Conservation (phyloP, 2,113 vertebrate species). For the Larimichthys crocea region DNA sequence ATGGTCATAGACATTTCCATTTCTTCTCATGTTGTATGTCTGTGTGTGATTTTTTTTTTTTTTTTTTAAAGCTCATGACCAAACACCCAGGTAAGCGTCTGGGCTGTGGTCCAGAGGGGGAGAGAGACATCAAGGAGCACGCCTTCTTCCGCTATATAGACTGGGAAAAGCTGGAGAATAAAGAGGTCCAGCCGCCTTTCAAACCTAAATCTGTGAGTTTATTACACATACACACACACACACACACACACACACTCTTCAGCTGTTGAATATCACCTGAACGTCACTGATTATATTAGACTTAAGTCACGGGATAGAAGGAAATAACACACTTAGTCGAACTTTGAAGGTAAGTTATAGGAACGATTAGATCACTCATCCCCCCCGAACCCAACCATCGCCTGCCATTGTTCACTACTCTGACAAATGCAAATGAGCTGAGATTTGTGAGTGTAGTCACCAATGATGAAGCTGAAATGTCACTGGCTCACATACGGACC, state of each 20-base stretch:
- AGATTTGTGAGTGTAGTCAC: conserved; percentile 65
- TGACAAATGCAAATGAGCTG: conserved; percentile 44
- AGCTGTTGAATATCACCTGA: neutral
- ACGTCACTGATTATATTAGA: neutral
- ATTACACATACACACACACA: neutral
- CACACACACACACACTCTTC: neutral
- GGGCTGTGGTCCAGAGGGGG: conserved; percentile 95
- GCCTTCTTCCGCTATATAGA: conserved; percentile 99
- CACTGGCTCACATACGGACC: conserved; percentile 72
- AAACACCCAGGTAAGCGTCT: conserved; percentile 96
- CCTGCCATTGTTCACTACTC: conserved; percentile 73
- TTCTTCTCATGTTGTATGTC: conserved; percentile 3
- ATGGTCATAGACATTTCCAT: neutral
- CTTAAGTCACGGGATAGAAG: neutral
- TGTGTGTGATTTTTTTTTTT: conserved; percentile 36
- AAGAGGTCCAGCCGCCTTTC: conserved; percentile 96
- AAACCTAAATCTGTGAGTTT: conserved; percentile 98
- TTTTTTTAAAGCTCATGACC: conserved; percentile 94
- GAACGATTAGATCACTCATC: conserved; percentile 46
- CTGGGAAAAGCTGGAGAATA: conserved; percentile 97
- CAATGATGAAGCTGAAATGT: conserved; percentile 67
- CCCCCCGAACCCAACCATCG: conserved; percentile 65
- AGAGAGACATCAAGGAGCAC: conserved; percentile 96
- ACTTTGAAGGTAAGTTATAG: conserved; percentile 67
- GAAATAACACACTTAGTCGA: neutral